Percentiles rank a stretch among this genome's conserved stretches.
Evolutionary conservation across 2,888 invertebrate species (phyloP).

Genomic region (Thysanoteuthis rhombus): DNA sequence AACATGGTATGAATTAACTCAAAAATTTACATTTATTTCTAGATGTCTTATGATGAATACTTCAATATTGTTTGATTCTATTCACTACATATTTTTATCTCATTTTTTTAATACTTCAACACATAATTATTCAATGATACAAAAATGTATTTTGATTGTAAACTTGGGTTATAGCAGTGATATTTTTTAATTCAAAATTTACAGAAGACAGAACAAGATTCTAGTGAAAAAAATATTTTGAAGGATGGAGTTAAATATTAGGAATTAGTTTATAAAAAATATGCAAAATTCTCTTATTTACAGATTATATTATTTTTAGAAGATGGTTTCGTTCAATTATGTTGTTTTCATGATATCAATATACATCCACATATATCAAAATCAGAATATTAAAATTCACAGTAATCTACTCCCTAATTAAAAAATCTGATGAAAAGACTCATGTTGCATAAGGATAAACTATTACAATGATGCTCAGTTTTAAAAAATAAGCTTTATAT

Average conservation of each 20-base stretch:
- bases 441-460: not conserved
- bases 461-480: not conserved
- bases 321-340: not conserved
- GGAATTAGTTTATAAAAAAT: not conserved
- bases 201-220: not conserved
- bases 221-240: not conserved
- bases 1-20: not conserved
- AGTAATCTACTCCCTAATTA: not conserved
- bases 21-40: not conserved
- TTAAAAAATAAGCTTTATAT: not conserved
- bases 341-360: not conserved
- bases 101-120: not conserved
- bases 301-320: not conserved
- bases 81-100: not conserved
- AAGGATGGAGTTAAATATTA: not conserved
- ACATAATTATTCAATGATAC: not conserved
- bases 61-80: not conserved
- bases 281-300: too few relatives aligned
- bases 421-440: not conserved
- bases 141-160: not conserved
- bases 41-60: not conserved
- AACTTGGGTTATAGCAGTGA: not conserved
- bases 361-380: not conserved
- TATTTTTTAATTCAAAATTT: not conserved
- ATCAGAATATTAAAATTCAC: not conserved